These are phyloP conservation scores for Pelmatolapia mariae DNA, from an alignment of 2,113 vertebrate genomes.

Conservation along the genomic window DNA sequence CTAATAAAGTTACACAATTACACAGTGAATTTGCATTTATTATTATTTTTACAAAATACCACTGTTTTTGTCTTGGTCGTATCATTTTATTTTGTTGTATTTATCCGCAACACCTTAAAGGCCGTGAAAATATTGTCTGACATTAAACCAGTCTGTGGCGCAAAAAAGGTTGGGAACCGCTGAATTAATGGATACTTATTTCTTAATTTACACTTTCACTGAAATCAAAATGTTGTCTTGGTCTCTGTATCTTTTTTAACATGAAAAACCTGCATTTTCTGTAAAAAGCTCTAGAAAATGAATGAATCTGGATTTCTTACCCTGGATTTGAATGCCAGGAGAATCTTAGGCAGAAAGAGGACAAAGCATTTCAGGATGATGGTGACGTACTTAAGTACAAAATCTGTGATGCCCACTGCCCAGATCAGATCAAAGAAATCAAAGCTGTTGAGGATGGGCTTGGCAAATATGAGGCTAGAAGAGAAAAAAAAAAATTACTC, in stretches of 20 bases:
- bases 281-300: background rate
- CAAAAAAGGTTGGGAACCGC: background rate
- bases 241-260: background rate
- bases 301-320: slow-evolving; percentile 62
- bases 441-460: slow-evolving; percentile 85
- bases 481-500: background rate
- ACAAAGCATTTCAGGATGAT: slow-evolving; percentile 89
- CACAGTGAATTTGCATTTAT: background rate
- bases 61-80: background rate
- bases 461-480: slow-evolving; percentile 88
- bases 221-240: background rate
- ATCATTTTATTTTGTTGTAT: no score
- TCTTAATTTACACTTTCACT: background rate
- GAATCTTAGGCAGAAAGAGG: slow-evolving; percentile 87
- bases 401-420: slow-evolving; percentile 94
- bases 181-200: background rate
- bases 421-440: slow-evolving; percentile 96
- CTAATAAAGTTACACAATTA: background rate
- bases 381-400: slow-evolving; percentile 92
- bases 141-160: background rate
- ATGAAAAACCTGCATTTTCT: background rate
- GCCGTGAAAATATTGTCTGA: background rate
- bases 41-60: background rate
- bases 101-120: accelerated
- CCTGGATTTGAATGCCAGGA: slow-evolving; percentile 94